Conservation (phyloP, 1,140 invertebrate genomes). For the Andricus grossulariae region DNA sequence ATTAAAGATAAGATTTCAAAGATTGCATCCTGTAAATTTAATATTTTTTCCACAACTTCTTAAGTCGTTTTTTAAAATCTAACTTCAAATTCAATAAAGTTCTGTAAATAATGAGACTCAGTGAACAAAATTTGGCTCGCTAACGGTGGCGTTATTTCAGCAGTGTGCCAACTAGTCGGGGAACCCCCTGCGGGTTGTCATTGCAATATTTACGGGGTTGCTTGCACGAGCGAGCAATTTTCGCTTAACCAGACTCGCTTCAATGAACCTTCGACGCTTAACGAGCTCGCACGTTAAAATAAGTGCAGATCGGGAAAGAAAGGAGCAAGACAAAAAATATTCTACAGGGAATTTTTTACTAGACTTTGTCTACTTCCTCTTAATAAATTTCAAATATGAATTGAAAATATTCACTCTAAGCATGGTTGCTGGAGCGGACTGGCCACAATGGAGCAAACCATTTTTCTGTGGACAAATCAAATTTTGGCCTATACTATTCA, state of each 20-base stretch:
- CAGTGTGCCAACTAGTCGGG: slow-evolving; percentile 41
- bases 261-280: slow-evolving; percentile 57
- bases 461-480: too few relatives aligned
- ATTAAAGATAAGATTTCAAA: too few relatives aligned
- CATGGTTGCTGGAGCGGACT: too few relatives aligned
- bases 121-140: slow-evolving; percentile 30
- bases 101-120: not conserved
- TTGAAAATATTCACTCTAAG: too few relatives aligned
- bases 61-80: too few relatives aligned
- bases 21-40: too few relatives aligned
- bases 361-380: not conserved
- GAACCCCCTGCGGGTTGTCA: slow-evolving; percentile 52
- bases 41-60: too few relatives aligned
- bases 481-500: too few relatives aligned
- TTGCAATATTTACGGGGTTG: slow-evolving; percentile 61
- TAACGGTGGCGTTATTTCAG: slow-evolving; percentile 24
- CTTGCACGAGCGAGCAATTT: slow-evolving; percentile 62
- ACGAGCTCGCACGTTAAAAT: slow-evolving; percentile 58
- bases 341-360: not conserved
- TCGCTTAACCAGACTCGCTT: slow-evolving; percentile 60
- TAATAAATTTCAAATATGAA: not conserved
- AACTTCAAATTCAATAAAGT: too few relatives aligned
- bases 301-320: slow-evolving; percentile 45
- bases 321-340: slow-evolving; percentile 25
- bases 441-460: too few relatives aligned